phyloP scores from a whole-genome alignment of 2,113 vertebrate species.

The Erythrocercus mccallii region DNA sequence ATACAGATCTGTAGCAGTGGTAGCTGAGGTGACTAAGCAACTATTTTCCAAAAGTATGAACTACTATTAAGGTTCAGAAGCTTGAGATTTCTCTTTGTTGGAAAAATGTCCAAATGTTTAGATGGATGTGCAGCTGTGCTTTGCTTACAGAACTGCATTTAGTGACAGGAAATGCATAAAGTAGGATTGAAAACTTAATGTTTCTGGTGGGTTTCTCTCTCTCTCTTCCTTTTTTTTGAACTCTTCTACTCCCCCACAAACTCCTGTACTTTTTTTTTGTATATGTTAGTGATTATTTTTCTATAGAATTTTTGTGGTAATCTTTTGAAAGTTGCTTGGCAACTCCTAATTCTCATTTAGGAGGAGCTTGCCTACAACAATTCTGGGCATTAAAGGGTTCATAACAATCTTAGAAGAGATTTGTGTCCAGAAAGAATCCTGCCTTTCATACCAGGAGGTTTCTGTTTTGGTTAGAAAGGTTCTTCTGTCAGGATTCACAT shows the following conservation, averaged over 20 bases:
- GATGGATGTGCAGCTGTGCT: neutral
- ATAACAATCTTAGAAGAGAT: neutral
- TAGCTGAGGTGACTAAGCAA: neutral
- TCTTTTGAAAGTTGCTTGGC: constrained; percentile 1
- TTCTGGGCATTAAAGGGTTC: neutral
- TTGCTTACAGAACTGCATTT: neutral
- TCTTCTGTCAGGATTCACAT: neutral
- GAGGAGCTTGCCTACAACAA: neutral
- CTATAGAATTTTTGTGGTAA: neutral
- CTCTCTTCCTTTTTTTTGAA: neutral
- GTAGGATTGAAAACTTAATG: neutral
- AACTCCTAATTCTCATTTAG: neutral
- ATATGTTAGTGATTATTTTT: neutral
- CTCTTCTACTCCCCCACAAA: neutral
- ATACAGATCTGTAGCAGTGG: neutral
- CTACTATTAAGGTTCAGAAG: neutral
- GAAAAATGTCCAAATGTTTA: neutral
- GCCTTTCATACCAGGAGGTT: neutral
- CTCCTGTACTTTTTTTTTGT: neutral
- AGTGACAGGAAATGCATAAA: neutral
- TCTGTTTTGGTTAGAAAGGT: neutral
- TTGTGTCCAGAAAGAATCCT: neutral
- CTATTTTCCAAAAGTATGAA: neutral
- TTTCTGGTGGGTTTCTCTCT: neutral
- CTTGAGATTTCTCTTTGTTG: neutral